Percentiles rank a stretch among this genome's conserved stretches.
Conservation (phyloP, 2,113 vertebrate genomes). For the Catagonus wagneri region DNA sequence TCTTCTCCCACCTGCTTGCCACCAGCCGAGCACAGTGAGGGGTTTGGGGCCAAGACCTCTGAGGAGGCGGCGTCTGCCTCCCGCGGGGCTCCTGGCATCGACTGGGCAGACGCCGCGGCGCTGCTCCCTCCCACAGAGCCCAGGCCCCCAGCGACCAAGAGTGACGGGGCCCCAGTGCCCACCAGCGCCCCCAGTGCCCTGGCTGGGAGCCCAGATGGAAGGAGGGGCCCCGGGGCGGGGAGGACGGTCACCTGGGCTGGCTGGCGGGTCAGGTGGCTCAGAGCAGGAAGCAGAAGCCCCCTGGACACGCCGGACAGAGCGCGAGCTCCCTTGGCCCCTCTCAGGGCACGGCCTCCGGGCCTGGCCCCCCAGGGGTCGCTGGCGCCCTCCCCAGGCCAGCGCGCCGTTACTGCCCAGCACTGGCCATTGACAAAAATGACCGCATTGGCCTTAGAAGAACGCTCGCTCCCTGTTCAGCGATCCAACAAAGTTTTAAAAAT, state of each 20-base stretch:
- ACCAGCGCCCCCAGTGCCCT: fast-evolving
- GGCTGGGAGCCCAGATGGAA: background rate
- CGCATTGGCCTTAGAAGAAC: background rate
- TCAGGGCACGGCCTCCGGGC: background rate
- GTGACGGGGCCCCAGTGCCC: fast-evolving
- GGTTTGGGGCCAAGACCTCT: background rate
- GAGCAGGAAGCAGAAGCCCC: background rate
- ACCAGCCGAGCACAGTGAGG: fast-evolving
- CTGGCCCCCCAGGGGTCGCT: background rate
- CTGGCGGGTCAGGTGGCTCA: too few species aligned
- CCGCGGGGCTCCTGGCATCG: background rate
- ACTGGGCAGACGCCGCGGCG: background rate
- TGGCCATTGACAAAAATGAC: background rate
- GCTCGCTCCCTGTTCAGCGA: too few species aligned
- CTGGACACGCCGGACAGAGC: background rate
- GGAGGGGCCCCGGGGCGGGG: background rate
- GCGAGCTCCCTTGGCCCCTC: background rate
- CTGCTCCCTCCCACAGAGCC: background rate
- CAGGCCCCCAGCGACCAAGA: background rate
- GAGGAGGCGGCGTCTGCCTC: background rate
- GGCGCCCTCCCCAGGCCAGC: background rate
- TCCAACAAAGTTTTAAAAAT: background rate
- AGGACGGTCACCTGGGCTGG: fast-evolving
- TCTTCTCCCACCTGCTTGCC: background rate
- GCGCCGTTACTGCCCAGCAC: background rate